These are phyloP conservation scores for Oscheius myriophilus DNA, from an alignment of 2,888 invertebrate species.

Conservation along the genomic window DNA sequence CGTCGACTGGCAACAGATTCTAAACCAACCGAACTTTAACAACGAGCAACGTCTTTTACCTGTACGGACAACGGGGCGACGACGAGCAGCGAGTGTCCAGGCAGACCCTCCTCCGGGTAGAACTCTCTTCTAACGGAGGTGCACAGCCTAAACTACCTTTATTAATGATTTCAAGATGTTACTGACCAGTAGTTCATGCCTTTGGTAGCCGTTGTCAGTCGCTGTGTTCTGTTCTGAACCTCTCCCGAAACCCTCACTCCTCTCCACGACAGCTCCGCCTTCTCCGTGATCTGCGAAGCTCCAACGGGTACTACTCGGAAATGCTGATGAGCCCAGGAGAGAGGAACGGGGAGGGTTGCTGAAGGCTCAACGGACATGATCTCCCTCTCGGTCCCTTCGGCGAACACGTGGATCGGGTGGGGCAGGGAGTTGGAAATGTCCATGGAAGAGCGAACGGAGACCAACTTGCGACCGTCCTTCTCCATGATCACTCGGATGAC, in stretches of 20 bases:
- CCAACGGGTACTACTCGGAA: slow-evolving; percentile 29
- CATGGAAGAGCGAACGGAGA: slow-evolving; percentile 89
- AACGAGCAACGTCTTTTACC: not conserved
- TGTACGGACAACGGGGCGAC: slow-evolving; percentile 81
- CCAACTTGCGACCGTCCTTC: slow-evolving; percentile 91
- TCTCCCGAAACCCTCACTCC: slow-evolving; percentile 42
- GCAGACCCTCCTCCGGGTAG: slow-evolving; percentile 79
- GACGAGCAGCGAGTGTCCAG: slow-evolving; percentile 87
- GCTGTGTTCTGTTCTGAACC: slow-evolving; percentile 39
- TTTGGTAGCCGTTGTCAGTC: slow-evolving; percentile 34
- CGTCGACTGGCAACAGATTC: slow-evolving; percentile 84
- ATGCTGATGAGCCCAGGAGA: slow-evolving; percentile 28
- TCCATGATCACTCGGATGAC: slow-evolving; percentile 91
- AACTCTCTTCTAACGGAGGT: slow-evolving; percentile 79
- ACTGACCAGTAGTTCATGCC: slow-evolving; percentile 18
- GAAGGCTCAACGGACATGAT: slow-evolving; percentile 29
- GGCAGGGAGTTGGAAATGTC: slow-evolving; percentile 74
- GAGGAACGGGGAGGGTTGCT: slow-evolving; percentile 14
- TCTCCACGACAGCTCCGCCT: slow-evolving; percentile 45
- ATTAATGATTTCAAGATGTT: not conserved
- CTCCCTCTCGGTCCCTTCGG: slow-evolving; percentile 34
- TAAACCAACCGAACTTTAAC: slow-evolving; percentile 74
- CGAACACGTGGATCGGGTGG: slow-evolving; percentile 48
- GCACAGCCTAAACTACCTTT: slow-evolving; percentile 78
- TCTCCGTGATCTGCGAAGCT: slow-evolving; percentile 7